These are phyloP conservation scores for Xanthostigma xanthostigma DNA, from an alignment of 2,888 invertebrate species.

Conservation along the genomic window DNA sequence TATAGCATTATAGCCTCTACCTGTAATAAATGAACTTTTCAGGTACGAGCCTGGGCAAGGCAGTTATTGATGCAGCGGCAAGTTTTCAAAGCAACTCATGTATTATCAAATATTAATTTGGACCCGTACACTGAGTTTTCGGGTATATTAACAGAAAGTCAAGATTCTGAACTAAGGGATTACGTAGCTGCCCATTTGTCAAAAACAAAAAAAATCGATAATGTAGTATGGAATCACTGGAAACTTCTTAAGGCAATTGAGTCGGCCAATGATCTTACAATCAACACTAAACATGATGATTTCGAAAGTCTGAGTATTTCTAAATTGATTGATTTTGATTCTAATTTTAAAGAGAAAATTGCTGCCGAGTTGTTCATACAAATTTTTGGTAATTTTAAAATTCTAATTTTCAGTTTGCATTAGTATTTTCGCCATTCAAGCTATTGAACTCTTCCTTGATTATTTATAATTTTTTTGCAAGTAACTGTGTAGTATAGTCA, in stretches of 20 bases:
- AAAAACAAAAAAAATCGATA: conserved; percentile 28
- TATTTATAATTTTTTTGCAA: no score
- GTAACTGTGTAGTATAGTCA: not conserved
- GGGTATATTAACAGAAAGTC: conserved; percentile 40
- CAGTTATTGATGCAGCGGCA: conserved; percentile 45
- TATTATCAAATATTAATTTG: conserved; percentile 44
- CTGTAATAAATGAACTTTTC: conserved; percentile 12
- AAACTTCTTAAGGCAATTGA: conserved; percentile 25
- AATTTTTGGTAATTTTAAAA: conserved; percentile 34
- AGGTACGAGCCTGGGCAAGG: conserved; percentile 47
- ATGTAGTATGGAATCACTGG: conserved; percentile 26
- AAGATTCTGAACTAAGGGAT: conserved; percentile 42
- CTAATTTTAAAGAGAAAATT: conserved; percentile 38
- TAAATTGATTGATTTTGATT: conserved; percentile 11
- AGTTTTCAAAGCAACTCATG: conserved; percentile 47
- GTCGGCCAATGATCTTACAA: conserved; percentile 10
- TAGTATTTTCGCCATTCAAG: no score
- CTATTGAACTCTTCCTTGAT: no score
- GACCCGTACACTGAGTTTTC: conserved; percentile 41
- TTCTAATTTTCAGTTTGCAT: no score
- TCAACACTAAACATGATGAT: conserved; percentile 2
- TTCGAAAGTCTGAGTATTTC: conserved; percentile 16
- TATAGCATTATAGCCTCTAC: no score
- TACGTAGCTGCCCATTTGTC: conserved; percentile 50
- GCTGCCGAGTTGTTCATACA: conserved; percentile 41